Base-by-base conservation (phyloP, 2,888 invertebrate genomes). In the Philereme vetulata region DNA sequence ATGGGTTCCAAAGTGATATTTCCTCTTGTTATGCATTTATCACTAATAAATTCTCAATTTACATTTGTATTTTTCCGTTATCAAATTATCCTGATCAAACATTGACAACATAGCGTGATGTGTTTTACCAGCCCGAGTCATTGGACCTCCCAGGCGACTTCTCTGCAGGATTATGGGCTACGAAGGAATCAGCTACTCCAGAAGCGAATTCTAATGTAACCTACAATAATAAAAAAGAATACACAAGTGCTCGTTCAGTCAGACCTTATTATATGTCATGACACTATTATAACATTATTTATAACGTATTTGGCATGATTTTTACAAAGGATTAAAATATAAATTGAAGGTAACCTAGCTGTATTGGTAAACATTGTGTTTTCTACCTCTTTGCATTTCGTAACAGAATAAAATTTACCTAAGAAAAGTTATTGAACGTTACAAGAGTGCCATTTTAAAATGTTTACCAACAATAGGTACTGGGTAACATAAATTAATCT, bases 11-110 rank as follows among this genome's bases (percentile, higher is more conserved):
- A 80, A 84, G 75, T 81, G 78, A 81, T 78, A 79, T 73, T 78
- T 72, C 74, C 71, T 77, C 78, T 72, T 88, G 88, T 88, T 88
- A 87, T 83, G 80, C 80, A 78, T 85, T 85, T 85, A 79, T 85
- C 82, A 72, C 80, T 82, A 92, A 92, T 92, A 92, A 92, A 92
- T 82, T 85, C 80, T 90, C 81, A 81, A 80, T 75, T 80, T 78
- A 21, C 81, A 80, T 81, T 77, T 74, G 74, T 45, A 77, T 74
- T 86, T 88, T 88, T 90, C 77, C 85, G 86, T 84, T 86, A 76
- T 77, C 21, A 21, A 78, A 75, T 74, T 73, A 84, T 75, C 88
- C 88, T 86, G 72, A 47, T 55, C 21, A 5, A 54, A 74, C 79
- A 85, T 76, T 87, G 84, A 83, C 53, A 82, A 72, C 57, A 71